Evolutionary conservation across 2,888 invertebrate genomes (phyloP).

Genomic region (Hermaeophaga mercurialis): DNA sequence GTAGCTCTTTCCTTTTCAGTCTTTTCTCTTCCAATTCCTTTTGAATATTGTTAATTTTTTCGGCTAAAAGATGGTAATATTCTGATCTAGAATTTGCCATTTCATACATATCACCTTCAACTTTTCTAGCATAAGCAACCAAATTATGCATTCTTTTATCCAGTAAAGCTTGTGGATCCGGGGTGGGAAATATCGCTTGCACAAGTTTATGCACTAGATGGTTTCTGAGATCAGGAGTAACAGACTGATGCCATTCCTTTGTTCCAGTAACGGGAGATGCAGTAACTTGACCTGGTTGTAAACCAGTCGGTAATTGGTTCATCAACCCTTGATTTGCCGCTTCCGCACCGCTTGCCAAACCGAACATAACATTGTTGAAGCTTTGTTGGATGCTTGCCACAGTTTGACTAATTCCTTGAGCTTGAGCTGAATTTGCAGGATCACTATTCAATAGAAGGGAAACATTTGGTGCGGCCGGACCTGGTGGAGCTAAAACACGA

Average conservation of each 20-base stretch:
- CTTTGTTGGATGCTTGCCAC: slow-evolving; percentile 60
- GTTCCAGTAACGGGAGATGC: slow-evolving; percentile 82
- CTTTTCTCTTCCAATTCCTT: slow-evolving; percentile 96
- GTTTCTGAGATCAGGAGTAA: slow-evolving; percentile 96
- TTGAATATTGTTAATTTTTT: slow-evolving; percentile 99
- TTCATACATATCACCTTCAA: slow-evolving; percentile 99
- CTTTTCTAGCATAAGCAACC: slow-evolving; percentile 97
- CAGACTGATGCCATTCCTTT: slow-evolving; percentile 97
- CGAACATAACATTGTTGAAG: slow-evolving; percentile 57
- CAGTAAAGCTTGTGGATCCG: slow-evolving; percentile 94
- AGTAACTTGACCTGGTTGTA: slow-evolving; percentile 74
- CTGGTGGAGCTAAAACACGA: slow-evolving; percentile 51
- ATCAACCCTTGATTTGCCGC: slow-evolving; percentile 45
- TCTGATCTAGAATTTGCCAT: slow-evolving; percentile 97
- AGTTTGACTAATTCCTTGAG: slow-evolving; percentile 48
- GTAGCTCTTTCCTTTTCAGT: slow-evolving; percentile 85
- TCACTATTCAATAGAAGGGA: slow-evolving; percentile 63
- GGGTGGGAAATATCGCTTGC: slow-evolving; percentile 98
- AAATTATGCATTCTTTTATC: slow-evolving; percentile 98
- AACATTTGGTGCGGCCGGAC: slow-evolving; percentile 56
- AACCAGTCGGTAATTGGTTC: slow-evolving; percentile 61
- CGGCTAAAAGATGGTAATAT: slow-evolving; percentile 97
- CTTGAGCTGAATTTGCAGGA: slow-evolving; percentile 51
- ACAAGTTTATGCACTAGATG: slow-evolving; percentile 99
- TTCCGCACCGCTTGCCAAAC: slow-evolving; percentile 45